A percentile compares a stretch with the other conserved stretches of the same genome.
Evolutionary conservation across 2,113 vertebrate genomes (phyloP).

Genomic region (Cricetomys ansorgei): DNA sequence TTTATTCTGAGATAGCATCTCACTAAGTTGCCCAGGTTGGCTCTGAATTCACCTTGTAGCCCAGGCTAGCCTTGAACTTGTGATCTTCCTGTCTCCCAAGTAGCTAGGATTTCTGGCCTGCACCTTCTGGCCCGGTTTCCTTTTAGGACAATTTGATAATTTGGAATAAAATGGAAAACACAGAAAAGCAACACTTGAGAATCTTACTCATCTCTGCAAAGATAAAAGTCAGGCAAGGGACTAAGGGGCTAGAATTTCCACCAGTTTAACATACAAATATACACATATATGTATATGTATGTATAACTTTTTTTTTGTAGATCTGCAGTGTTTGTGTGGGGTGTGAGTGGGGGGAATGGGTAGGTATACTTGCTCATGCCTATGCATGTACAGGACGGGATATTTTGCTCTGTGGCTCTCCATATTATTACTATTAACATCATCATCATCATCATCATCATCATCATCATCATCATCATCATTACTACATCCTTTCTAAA

Average conservation of each 20-base stretch:
- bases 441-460: too few species aligned
- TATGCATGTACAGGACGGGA: neutral
- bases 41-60: neutral
- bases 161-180: conserved; percentile 11
- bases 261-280: neutral
- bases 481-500: too few species aligned
- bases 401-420: neutral
- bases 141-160: neutral
- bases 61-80: neutral
- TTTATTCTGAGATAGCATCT: neutral
- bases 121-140: neutral
- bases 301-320: neutral
- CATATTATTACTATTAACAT: too few species aligned
- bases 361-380: neutral
- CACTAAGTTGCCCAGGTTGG: neutral
- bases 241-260: neutral
- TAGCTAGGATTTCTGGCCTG: neutral
- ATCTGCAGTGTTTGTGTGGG: neutral
- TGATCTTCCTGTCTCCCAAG: too few species aligned
- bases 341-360: too few species aligned
- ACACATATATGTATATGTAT: neutral
- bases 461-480: too few species aligned
- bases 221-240: neutral
- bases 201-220: conserved; percentile 1
- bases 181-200: neutral